Conservation (phyloP, 2,113 vertebrate species). For the Prunella fulvescens region DNA sequence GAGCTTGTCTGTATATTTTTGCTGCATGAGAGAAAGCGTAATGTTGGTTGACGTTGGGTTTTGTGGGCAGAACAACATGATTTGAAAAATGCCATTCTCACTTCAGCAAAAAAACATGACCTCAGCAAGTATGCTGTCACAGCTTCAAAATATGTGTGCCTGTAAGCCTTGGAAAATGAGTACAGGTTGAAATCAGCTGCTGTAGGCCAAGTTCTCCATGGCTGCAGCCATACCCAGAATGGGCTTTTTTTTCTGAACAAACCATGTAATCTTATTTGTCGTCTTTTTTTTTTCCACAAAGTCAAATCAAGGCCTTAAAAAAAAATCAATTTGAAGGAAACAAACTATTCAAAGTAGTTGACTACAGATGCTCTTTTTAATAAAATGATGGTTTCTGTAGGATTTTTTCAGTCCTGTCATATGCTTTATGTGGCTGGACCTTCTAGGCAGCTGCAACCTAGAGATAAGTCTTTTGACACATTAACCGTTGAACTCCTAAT, state of each 20-base stretch:
- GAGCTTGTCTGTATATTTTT: neutral
- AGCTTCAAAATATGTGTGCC: neutral
- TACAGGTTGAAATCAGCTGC: neutral
- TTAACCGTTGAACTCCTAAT: neutral
- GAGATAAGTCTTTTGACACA: neutral
- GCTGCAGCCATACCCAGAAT: neutral
- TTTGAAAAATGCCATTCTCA: constrained; percentile 9
- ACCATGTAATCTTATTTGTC: neutral
- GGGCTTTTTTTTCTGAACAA: neutral
- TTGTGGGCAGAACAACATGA: neutral
- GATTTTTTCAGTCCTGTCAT: neutral
- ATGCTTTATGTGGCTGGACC: neutral
- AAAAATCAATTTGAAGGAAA: neutral
- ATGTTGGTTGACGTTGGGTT: neutral
- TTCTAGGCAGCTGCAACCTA: neutral
- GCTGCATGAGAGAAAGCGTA: neutral
- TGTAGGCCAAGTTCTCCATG: neutral
- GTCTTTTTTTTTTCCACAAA: neutral
- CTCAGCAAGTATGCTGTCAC: neutral
- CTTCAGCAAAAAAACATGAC: neutral
- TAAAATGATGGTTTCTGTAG: neutral
- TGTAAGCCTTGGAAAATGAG: neutral
- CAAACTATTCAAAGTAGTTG: neutral
- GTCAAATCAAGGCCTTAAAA: neutral
- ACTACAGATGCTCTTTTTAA: neutral